phyloP scores from a whole-genome alignment of 2,113 vertebrate genomes.

The Oreochromis spilurus region DNA sequence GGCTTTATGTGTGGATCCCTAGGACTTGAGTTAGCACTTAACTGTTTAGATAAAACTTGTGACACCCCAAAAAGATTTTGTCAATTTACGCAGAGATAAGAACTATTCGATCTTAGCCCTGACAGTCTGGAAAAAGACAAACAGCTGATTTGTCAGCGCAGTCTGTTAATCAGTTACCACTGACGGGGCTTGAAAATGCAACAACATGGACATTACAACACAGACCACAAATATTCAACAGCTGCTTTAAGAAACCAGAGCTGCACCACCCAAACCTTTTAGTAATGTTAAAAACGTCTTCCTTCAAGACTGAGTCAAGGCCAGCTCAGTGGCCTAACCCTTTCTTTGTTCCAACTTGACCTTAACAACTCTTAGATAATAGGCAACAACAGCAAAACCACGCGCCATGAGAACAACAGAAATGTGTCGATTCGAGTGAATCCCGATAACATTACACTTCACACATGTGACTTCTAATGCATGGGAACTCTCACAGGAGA shows the following conservation, averaged over 20 bases:
- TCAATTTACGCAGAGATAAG: rapidly evolving
- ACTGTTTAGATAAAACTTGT: neutral
- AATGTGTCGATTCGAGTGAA: neutral
- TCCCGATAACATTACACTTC: neutral
- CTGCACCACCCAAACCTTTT: neutral
- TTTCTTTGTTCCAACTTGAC: neutral
- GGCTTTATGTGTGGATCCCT: neutral
- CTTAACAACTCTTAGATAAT: neutral
- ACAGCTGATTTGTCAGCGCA: neutral
- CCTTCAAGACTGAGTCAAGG: neutral
- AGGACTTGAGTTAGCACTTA: neutral
- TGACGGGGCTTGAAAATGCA: neutral
- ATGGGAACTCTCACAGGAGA: neutral
- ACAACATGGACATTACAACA: neutral
- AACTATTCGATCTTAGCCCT: neutral
- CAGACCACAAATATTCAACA: constrained; percentile 5
- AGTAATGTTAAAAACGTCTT: neutral
- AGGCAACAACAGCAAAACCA: neutral
- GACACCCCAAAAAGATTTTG: neutral
- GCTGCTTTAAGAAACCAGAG: neutral
- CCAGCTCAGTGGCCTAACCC: neutral
- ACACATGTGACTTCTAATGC: neutral
- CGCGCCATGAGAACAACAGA: rapidly evolving
- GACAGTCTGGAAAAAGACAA: neutral
- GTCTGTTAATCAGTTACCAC: neutral